These are phyloP conservation scores for Heliconius eleuchia DNA, from an alignment of 1,140 invertebrate species.

Conservation along the genomic window DNA sequence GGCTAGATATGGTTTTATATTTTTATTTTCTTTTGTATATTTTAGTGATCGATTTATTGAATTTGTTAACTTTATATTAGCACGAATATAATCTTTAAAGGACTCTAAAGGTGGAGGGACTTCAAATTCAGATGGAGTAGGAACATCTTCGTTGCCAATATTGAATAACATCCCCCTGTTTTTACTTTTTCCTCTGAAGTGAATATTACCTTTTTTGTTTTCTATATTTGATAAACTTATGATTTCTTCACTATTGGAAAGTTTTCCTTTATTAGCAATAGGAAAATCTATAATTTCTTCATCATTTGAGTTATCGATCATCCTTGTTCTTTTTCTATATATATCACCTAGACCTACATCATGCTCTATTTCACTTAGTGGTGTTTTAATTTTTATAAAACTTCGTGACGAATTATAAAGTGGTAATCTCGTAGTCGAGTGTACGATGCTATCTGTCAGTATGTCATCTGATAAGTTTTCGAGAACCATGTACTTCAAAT, in stretches of 20 bases:
- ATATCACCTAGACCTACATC: constrained; percentile 47
- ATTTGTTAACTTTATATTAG: constrained; percentile 29
- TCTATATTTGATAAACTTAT: constrained; percentile 54
- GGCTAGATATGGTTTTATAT: not conserved
- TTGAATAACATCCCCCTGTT: constrained; percentile 23
- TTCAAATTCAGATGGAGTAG: constrained; percentile 58
- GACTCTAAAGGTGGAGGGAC: constrained; percentile 51
- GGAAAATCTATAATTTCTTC: constrained; percentile 49
- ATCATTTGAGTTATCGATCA: constrained; percentile 33
- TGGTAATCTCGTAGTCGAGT: constrained; percentile 27
- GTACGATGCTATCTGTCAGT: constrained; percentile 22
- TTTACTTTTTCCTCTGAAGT: constrained; percentile 43
- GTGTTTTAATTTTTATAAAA: constrained; percentile 51
- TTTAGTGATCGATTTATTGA: not conserved
- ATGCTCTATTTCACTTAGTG: constrained; percentile 50
- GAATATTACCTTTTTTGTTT: constrained; percentile 44
- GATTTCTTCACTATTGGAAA: constrained; percentile 43
- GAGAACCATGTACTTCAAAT: constrained; percentile 58
- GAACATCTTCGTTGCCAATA: constrained; percentile 39
- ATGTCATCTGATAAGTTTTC: constrained; percentile 42
- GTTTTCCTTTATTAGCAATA: constrained; percentile 9
- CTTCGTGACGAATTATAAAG: constrained; percentile 42
- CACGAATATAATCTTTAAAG: constrained; percentile 31
- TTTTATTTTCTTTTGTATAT: not conserved
- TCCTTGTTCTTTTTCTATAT: constrained; percentile 23